Evolutionary conservation across 2,888 invertebrate species (phyloP).

Genomic region (Adelognathus sp.): DNA sequence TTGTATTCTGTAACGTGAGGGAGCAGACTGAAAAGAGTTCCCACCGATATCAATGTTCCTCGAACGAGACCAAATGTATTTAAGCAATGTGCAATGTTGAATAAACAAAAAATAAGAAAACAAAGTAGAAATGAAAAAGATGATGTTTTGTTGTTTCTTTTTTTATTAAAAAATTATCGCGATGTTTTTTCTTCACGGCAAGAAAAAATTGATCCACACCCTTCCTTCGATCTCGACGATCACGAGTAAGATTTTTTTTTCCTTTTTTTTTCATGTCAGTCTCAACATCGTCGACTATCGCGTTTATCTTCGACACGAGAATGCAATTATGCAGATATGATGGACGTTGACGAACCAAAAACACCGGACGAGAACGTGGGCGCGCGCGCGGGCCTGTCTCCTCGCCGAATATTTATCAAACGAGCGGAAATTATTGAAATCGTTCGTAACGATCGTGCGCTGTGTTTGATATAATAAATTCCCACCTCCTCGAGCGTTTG

Average conservation of each 20-base stretch:
- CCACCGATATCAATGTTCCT: conserved; percentile 72
- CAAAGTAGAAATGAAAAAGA: neutral
- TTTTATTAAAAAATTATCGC: neutral
- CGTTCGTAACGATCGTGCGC: conserved; percentile 50
- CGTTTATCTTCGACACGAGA: conserved; percentile 43
- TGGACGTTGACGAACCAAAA: conserved; percentile 56
- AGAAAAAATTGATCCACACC: neutral
- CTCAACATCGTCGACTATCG: conserved; percentile 17
- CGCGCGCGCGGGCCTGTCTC: conserved; percentile 32
- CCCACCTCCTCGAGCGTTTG: too few relatives aligned
- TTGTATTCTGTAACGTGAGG: conserved; percentile 8
- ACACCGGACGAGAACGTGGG: conserved; percentile 27
- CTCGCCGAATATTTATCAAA: conserved; percentile 62
- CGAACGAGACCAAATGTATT: conserved; percentile 77
- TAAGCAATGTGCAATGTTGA: conserved; percentile 76
- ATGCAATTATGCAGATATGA: conserved; percentile 60
- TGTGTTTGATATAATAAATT: conserved; percentile 16
- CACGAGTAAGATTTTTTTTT: conserved; percentile 7
- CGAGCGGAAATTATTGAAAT: conserved; percentile 70
- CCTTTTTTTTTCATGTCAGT: neutral
- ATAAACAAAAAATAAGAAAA: conserved; percentile 64
- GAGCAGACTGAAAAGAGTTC: conserved; percentile 46
- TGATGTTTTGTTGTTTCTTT: neutral
- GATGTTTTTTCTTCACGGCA: neutral
- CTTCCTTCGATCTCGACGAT: neutral